Base-by-base conservation (phyloP, 2,113 vertebrate species). In the Siniperca knerii region DNA sequence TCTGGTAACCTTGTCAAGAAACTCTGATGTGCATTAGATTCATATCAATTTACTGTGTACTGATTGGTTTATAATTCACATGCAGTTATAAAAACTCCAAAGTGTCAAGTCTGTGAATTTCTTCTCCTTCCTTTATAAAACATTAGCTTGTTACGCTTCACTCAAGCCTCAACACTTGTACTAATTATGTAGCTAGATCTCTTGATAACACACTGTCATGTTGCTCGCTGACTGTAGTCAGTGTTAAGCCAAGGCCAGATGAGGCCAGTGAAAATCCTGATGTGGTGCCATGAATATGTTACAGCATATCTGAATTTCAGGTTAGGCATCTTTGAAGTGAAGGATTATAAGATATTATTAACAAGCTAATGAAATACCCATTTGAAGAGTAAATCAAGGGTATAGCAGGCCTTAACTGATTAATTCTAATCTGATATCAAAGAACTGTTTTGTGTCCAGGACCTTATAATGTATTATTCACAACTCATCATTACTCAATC, bases 131-230 rank as follows among this genome's bases (percentile, higher is more conserved):
- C 55, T 75, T 54, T 75, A 55, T 58, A 75, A 37, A 82, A 62
- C 64, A 78, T 64, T 29, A 67, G 68, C 79, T 82, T 68, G 57
- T 82, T 75, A 72, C 78, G 77, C 74, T 23, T 79, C 62, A 48
- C 74, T 87, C 48, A 73, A 75, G 70, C 83, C 70, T 83, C 33
- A 60, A 65, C 72, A 79, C 78, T 85, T 68, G n/a, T 64, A n/a
- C 81, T 92, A 85, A 82, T 88, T 85, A 82, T 74, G 58, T 64
- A 75, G 58, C 82, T 25, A 52, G 79, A 83, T 77, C 77, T 77
- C 61, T 61, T 61, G 79, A 85, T 75, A 75, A 77, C 69, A 58
- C 8, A 25, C 74, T 80, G 79, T 77, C 66, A 66, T 48, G 52
- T 10, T 64, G 62, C 75, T 75, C 1, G 15, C 72, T 44, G 80